Evolutionary conservation across 2,797 vertebrate genomes (phyloP).

Genomic region (Enoplosus armatus): DNA sequence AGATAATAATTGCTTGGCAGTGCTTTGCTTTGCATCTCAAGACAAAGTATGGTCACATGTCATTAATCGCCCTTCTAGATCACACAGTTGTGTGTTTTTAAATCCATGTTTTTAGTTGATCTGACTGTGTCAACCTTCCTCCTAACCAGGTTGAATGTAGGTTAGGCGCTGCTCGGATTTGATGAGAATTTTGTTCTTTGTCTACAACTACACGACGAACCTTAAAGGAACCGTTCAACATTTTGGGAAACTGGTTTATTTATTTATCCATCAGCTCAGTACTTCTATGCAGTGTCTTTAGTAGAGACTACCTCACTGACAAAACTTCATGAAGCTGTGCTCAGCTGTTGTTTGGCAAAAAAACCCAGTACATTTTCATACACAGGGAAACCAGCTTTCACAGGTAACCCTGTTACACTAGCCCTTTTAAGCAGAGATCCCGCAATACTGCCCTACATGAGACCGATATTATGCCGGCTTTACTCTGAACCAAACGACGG

Average conservation of each 20-base stretch:
- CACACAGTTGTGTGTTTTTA: background rate
- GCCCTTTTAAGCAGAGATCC: no score
- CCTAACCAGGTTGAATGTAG: background rate
- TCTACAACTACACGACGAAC: background rate
- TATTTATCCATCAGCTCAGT: background rate
- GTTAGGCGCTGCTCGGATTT: background rate
- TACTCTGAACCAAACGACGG: no score
- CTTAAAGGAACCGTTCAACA: background rate
- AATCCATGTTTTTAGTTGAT: background rate
- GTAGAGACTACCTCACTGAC: no score
- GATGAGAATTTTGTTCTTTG: background rate
- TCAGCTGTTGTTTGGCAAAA: no score
- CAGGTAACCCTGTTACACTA: no score
- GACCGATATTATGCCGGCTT: no score
- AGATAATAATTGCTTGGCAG: conserved; percentile 4
- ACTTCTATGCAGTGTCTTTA: background rate
- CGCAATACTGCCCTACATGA: no score
- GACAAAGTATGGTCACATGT: background rate
- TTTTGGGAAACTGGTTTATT: background rate
- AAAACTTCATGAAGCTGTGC: no score
- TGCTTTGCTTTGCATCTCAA: background rate
- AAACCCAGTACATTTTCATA: no score
- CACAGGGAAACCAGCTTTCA: no score
- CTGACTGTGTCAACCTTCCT: background rate
- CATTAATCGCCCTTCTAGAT: background rate